Percentiles rank a stretch among this genome's conserved stretches.
These are phyloP conservation scores for Oegoconia quadripuncta DNA, from an alignment of 2,888 invertebrate genomes.

Conservation along the genomic window DNA sequence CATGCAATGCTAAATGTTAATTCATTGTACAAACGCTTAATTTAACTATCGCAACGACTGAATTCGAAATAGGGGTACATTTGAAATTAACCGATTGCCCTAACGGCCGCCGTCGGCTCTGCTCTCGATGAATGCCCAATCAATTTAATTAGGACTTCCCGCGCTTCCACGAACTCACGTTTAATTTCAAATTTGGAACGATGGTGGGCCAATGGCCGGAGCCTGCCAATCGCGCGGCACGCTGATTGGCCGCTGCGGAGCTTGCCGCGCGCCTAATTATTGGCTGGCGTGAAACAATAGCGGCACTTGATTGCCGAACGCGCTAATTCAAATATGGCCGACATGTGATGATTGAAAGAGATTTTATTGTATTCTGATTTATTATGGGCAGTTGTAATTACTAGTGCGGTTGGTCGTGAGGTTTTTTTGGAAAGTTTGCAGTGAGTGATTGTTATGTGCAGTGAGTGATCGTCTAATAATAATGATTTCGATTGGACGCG, in stretches of 20 bases:
- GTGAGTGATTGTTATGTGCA: too few species aligned
- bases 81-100: too few species aligned
- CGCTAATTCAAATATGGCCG: constrained; percentile 57
- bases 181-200: constrained; percentile 42
- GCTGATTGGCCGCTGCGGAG: constrained; percentile 49
- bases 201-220: constrained; percentile 42
- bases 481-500: too few species aligned
- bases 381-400: constrained; percentile 50
- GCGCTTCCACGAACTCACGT: constrained; percentile 32
- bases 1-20: too few species aligned
- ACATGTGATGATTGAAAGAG: constrained; percentile 21
- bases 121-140: constrained; percentile 42
- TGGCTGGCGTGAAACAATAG: constrained; percentile 57
- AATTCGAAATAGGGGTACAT: too few species aligned
- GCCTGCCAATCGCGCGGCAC: constrained; percentile 34
- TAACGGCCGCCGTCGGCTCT: not conserved
- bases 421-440: too few species aligned
- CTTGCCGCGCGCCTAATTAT: constrained; percentile 51
- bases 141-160: constrained; percentile 51
- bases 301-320: constrained; percentile 33
- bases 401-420: constrained; percentile 36
- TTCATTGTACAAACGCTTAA: too few species aligned
- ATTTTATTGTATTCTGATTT: constrained; percentile 45
- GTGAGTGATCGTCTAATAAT: too few species aligned
- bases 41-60: too few species aligned